Conservation (phyloP, 2,888 invertebrate genomes). For the Epirrhoe alternata region DNA sequence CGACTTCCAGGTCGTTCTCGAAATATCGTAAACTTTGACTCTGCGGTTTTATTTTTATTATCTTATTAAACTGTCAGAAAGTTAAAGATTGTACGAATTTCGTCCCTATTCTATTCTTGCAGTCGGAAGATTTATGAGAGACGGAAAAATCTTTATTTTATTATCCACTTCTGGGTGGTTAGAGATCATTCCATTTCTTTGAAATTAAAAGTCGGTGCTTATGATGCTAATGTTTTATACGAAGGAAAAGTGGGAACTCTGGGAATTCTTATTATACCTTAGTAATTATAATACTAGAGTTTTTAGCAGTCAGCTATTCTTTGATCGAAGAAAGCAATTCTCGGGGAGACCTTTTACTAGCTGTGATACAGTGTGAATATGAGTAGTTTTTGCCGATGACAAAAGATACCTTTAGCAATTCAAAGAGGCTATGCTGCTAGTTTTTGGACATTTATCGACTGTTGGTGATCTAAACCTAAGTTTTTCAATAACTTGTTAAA, state of each 20-base stretch:
- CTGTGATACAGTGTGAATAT: too few relatives aligned
- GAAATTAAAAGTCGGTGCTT: conserved; percentile 23
- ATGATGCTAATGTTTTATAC: conserved; percentile 7
- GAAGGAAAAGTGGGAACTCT: neutral
- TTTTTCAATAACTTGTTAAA: too few relatives aligned
- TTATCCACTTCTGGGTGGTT: conserved; percentile 64
- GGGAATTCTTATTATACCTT: neutral
- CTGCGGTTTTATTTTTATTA: conserved; percentile 68
- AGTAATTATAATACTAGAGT: too few relatives aligned
- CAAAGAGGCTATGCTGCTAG: too few relatives aligned
- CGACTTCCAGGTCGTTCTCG: conserved; percentile 10
- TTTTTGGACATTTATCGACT: too few relatives aligned
- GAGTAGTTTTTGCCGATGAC: too few relatives aligned
- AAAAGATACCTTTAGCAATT: too few relatives aligned
- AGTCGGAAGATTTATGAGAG: conserved; percentile 68
- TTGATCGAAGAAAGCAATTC: too few relatives aligned
- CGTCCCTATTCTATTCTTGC: conserved; percentile 67
- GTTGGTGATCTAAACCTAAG: too few relatives aligned
- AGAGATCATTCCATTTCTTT: conserved; percentile 52
- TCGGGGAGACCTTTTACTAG: too few relatives aligned
- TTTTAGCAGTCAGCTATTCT: too few relatives aligned
- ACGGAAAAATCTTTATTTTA: conserved; percentile 68
- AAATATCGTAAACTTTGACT: conserved; percentile 29
- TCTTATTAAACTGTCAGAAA: conserved; percentile 81
- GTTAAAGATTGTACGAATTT: conserved; percentile 77